Evolutionary conservation across 2,888 invertebrate genomes (phyloP).

Genomic region (Eristalis intricaria): DNA sequence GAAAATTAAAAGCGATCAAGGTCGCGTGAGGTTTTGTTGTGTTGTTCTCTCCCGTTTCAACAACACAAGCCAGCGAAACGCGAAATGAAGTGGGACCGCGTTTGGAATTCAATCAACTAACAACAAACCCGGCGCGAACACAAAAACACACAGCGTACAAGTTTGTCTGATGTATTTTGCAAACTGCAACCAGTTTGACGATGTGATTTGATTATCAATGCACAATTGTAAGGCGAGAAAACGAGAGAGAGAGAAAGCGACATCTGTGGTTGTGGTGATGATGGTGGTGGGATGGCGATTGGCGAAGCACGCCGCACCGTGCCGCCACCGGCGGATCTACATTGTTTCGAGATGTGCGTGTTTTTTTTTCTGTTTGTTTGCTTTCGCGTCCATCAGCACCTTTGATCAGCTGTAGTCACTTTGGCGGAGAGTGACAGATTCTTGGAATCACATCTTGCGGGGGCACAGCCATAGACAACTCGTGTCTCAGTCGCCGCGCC

Average conservation of each 20-base stretch:
- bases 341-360: neutral
- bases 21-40: slow-evolving; percentile 19
- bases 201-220: slow-evolving; percentile 53
- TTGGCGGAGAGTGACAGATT: slow-evolving; percentile 19
- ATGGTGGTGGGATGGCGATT: neutral
- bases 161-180: slow-evolving; percentile 21
- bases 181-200: slow-evolving; percentile 44
- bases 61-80: neutral
- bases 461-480: neutral
- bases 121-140: slow-evolving; percentile 15
- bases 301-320: slow-evolving; percentile 3
- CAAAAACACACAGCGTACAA: neutral
- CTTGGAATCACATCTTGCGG: slow-evolving; percentile 4
- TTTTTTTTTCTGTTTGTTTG: no score
- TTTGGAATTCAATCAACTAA: slow-evolving; percentile 31
- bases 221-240: neutral
- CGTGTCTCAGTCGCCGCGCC: neutral
- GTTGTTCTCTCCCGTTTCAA: slow-evolving; percentile 20
- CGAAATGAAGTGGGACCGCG: slow-evolving; percentile 20
- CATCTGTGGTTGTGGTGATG: no score
- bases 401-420: slow-evolving; percentile 38
- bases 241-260: neutral
- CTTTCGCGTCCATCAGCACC: neutral
- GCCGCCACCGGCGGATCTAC: slow-evolving; percentile 9
- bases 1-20: slow-evolving; percentile 71